Conservation (phyloP, 2,113 vertebrate genomes). For the Parotia lawesii region DNA sequence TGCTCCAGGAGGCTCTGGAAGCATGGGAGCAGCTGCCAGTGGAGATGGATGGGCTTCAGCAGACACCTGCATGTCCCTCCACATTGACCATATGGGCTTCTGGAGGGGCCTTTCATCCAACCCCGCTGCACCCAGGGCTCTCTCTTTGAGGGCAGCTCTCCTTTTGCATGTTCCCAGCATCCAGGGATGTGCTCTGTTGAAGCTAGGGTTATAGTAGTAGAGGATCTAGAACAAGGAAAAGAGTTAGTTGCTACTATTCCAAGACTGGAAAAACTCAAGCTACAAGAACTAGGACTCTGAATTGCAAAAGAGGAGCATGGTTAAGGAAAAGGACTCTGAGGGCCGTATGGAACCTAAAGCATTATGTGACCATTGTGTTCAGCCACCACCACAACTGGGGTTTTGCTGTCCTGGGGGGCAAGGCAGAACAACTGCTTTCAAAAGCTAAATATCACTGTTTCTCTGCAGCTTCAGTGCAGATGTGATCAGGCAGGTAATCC, state of each 20-base stretch:
- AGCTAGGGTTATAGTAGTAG: not conserved
- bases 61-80: not conserved
- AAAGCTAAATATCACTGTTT: not conserved
- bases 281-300: not conserved
- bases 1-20: not conserved
- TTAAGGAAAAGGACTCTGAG: not conserved
- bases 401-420: not conserved
- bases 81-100: not conserved
- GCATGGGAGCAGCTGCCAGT: not conserved
- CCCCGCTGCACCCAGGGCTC: not conserved
- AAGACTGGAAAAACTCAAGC: not conserved
- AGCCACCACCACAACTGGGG: too few relatives aligned
- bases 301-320: not conserved
- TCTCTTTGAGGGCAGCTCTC: not conserved
- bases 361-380: not conserved
- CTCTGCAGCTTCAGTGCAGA: not conserved
- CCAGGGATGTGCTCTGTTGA: not conserved
- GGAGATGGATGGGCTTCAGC: not conserved
- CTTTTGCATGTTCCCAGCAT: not conserved
- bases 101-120: not conserved
- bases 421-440: not conserved
- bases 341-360: accelerated
- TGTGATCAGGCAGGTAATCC: not conserved
- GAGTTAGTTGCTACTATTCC: not conserved
- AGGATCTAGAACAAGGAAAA: not conserved